A percentile compares a stretch with the other conserved stretches of the same genome.
Evolutionary conservation across 2,797 vertebrate genomes (phyloP).

Genomic region (Microhierax caerulescens): DNA sequence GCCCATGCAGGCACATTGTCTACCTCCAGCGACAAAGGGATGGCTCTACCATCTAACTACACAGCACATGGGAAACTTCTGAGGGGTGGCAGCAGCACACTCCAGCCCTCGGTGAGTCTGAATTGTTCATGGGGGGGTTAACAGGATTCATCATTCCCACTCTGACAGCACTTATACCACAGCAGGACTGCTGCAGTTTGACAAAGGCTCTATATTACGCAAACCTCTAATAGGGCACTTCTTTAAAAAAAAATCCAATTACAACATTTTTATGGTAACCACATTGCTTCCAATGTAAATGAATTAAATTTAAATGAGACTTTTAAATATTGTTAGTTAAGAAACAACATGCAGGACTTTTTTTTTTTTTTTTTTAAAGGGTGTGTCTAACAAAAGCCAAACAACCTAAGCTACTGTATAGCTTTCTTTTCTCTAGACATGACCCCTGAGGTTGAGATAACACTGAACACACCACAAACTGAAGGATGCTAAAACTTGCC

Average conservation of each 20-base stretch:
- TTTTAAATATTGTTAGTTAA: not conserved
- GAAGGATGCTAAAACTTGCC: not conserved
- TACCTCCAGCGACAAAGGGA: not conserved
- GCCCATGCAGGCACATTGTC: not conserved
- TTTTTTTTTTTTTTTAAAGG: not conserved
- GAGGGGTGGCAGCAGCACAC: not conserved
- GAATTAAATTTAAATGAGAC: not conserved
- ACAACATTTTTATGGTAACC: not conserved
- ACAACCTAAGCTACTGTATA: not conserved
- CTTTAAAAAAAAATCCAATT: not conserved
- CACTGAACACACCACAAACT: not conserved
- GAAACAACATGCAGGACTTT: not conserved
- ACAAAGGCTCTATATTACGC: not conserved
- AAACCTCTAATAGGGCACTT: not conserved
- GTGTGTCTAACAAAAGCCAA: not conserved
- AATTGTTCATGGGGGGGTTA: not conserved
- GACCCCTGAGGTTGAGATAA: not conserved
- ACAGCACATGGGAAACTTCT: not conserved
- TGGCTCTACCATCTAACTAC: not conserved
- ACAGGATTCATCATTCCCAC: not conserved
- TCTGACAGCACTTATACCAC: not conserved
- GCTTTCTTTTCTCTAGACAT: not conserved
- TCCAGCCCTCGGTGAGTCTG: not conserved
- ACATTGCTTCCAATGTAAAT: not conserved
- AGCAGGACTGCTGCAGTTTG: not conserved